phyloP scores from a whole-genome alignment of 1,140 invertebrate genomes.

The Lineus longissimus region DNA sequence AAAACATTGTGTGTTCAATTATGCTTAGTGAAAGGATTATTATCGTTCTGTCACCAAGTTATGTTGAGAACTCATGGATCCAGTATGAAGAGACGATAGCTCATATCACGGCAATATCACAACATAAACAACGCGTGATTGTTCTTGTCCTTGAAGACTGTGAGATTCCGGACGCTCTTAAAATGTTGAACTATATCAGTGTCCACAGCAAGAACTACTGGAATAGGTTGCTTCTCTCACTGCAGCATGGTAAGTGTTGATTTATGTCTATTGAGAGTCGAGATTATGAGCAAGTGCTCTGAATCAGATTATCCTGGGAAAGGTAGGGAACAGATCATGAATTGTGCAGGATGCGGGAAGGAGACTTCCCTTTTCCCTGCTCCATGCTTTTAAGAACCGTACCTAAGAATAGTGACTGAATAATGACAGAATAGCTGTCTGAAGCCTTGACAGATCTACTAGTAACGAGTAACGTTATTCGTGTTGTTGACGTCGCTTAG shows the following conservation, averaged over 20 bases:
- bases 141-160: slow-evolving; percentile 38
- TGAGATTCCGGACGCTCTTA: slow-evolving; percentile 36
- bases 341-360: too few relatives aligned
- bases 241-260: slow-evolving; percentile 4
- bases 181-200: slow-evolving; percentile 9
- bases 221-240: neutral
- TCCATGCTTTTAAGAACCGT: too few relatives aligned
- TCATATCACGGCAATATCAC: slow-evolving; percentile 35
- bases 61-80: slow-evolving; percentile 34
- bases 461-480: too few relatives aligned
- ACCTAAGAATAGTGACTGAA: too few relatives aligned
- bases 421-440: too few relatives aligned
- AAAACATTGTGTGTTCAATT: slow-evolving; percentile 38
- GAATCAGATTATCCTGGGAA: too few relatives aligned
- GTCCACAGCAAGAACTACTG: slow-evolving; percentile 4
- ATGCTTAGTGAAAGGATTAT: slow-evolving; percentile 46
- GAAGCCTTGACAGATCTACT: too few relatives aligned
- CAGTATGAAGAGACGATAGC: slow-evolving; percentile 37
- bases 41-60: slow-evolving; percentile 34
- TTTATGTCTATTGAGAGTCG: too few relatives aligned
- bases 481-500: too few relatives aligned
- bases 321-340: too few relatives aligned
- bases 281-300: too few relatives aligned
- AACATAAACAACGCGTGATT: slow-evolving; percentile 40
- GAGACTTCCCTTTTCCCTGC: too few relatives aligned